phyloP scores from a whole-genome alignment of 2,113 vertebrate genomes.

The Symphodus melops region DNA sequence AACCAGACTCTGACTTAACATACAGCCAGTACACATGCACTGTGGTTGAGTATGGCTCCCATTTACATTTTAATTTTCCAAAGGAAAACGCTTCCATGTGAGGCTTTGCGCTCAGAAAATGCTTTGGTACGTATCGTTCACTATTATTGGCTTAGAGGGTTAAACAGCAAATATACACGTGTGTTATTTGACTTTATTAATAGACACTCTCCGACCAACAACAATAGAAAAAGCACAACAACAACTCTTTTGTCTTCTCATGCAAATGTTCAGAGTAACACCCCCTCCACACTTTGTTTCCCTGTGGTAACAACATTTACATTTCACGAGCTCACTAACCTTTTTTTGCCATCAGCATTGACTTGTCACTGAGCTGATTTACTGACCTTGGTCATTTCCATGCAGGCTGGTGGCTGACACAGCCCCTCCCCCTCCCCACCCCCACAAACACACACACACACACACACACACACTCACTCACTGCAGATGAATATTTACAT shows the following conservation, averaged over 20 bases:
- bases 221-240: conserved; percentile 16
- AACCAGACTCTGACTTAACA: conserved; percentile 33
- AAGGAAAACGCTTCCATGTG: conserved; percentile 76
- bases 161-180: neutral
- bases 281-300: conserved; percentile 48
- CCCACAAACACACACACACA: no score
- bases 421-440: conserved; percentile 82
- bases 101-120: conserved; percentile 30
- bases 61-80: conserved; percentile 74
- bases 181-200: conserved; percentile 26
- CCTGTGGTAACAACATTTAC: conserved; percentile 64
- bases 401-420: conserved; percentile 85
- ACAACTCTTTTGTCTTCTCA: conserved; percentile 33
- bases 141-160: conserved; percentile 26
- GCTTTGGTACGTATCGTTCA: conserved; percentile 7
- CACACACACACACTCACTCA: conserved; percentile 10
- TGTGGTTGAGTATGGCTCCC: conserved; percentile 70
- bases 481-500: conserved; percentile 97
- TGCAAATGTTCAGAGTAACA: conserved; percentile 57
- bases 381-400: conserved; percentile 85
- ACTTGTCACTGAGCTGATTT: conserved; percentile 94
- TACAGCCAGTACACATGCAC: conserved; percentile 27
- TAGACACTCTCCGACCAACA: conserved; percentile 11
- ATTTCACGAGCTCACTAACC: conserved; percentile 73
- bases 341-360: conserved; percentile 75